phyloP scores from a whole-genome alignment of 2,888 invertebrate species.

The Plebejus melissa region DNA sequence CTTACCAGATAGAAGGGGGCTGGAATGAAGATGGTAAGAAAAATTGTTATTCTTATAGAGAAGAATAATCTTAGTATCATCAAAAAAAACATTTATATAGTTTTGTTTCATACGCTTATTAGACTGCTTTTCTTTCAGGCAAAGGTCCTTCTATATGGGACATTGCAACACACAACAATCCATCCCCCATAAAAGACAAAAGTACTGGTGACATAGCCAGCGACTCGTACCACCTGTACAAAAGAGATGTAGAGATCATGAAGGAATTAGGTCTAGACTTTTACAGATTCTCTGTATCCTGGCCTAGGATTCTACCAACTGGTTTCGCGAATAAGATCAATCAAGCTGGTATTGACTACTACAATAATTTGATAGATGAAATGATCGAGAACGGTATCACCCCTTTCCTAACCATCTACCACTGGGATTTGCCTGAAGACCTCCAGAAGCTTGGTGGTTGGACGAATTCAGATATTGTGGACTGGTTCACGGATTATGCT shows the following conservation, averaged over 20 bases:
- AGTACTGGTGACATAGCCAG: conserved; percentile 75
- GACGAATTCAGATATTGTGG: conserved; percentile 61
- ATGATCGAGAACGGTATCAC: conserved; percentile 51
- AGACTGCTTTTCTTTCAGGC: conserved; percentile 53
- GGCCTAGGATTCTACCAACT: conserved; percentile 81
- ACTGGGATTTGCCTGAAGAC: conserved; percentile 76
- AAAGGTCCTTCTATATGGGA: conserved; percentile 81
- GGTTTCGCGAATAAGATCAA: conserved; percentile 78
- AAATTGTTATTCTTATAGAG: not conserved
- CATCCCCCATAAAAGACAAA: conserved; percentile 48
- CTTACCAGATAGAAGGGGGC: conserved; percentile 79
- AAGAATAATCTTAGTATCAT: too few relatives aligned
- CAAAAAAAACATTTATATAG: too few relatives aligned
- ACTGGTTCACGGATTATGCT: conserved; percentile 74
- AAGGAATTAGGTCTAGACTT: conserved; percentile 67
- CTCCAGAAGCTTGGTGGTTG: conserved; percentile 80
- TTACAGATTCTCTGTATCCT: conserved; percentile 81
- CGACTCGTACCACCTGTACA: conserved; percentile 80
- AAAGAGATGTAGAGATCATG: conserved; percentile 72
- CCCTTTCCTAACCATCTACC: conserved; percentile 79
- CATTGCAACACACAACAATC: conserved; percentile 46
- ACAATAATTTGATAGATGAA: conserved; percentile 82
- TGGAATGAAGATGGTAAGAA: conserved; percentile 74
- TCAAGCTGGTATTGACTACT: conserved; percentile 81
- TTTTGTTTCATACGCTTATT: too few relatives aligned